phyloP scores from a whole-genome alignment of 1,140 invertebrate species.

The Ylistrum balloti region DNA sequence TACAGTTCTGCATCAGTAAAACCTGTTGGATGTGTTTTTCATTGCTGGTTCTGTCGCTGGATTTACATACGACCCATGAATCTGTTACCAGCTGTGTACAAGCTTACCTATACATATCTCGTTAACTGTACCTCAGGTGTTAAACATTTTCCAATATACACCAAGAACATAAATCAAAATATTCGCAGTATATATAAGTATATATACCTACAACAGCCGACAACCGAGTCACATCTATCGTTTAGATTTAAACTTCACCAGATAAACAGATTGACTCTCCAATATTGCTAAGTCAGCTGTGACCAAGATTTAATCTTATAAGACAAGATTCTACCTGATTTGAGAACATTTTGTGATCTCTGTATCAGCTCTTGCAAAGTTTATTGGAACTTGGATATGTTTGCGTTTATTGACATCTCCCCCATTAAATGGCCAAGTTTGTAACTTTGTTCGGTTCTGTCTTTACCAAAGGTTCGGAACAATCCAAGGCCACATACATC shows the following conservation, averaged over 20 bases:
- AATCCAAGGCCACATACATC: conserved; percentile 55
- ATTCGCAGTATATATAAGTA: neutral
- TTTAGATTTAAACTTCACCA: conserved; percentile 1
- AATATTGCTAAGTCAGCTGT: conserved; percentile 5
- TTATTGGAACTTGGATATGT: neutral
- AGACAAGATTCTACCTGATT: conserved; percentile 1
- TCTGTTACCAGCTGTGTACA: neutral
- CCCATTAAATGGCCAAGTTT: conserved; percentile 16
- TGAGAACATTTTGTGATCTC: neutral
- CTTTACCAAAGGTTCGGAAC: neutral
- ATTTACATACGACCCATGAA: neutral
- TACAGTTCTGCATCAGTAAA: too few relatives aligned
- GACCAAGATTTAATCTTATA: neutral
- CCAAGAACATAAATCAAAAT: neutral
- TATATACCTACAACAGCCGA: too few relatives aligned
- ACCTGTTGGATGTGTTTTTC: neutral
- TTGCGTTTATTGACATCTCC: neutral
- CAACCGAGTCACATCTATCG: neutral
- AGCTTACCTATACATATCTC: conserved; percentile 25
- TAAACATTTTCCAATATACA: conserved; percentile 16
- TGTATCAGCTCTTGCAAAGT: neutral
- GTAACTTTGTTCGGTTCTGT: conserved; percentile 25
- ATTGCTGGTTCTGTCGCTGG: neutral
- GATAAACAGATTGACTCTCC: neutral
- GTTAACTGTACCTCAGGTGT: neutral